These are phyloP conservation scores for Trichopria drosophilae DNA, from an alignment of 2,888 invertebrate species.

Conservation along the genomic window DNA sequence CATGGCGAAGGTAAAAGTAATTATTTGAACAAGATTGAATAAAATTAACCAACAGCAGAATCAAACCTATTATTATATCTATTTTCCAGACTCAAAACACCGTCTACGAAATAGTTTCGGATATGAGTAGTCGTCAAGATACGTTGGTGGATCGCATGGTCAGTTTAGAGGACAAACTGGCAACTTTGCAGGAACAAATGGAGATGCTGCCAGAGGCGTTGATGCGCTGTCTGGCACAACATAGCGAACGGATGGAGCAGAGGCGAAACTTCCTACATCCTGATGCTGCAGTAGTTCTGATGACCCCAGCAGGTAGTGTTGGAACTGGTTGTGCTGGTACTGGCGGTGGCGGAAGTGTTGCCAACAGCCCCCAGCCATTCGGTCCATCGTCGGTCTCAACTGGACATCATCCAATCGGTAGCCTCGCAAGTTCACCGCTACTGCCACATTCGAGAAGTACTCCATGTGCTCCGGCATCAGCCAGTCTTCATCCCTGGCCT, in stretches of 20 bases:
- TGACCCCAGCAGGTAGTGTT: conserved; percentile 61
- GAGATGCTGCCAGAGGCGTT: conserved; percentile 83
- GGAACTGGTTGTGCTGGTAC: conserved; percentile 56
- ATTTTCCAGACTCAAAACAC: conserved; percentile 92
- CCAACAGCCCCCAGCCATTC: no score
- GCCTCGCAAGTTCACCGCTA: conserved; percentile 50
- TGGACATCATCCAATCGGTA: conserved; percentile 50
- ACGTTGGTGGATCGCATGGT: conserved; percentile 90
- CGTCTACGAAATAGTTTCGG: conserved; percentile 97
- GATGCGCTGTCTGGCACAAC: conserved; percentile 74
- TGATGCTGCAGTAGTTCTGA: conserved; percentile 72
- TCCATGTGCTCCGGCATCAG: conserved; percentile 62
- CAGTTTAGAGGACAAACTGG: conserved; percentile 89
- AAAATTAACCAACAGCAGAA: neutral
- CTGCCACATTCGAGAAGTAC: conserved; percentile 62
- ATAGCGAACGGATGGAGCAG: conserved; percentile 77
- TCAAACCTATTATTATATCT: conserved; percentile 45
- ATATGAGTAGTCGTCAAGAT: conserved; percentile 94
- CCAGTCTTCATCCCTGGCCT: conserved; percentile 76
- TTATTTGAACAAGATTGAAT: no score
- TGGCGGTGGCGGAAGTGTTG: conserved; percentile 61
- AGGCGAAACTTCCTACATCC: conserved; percentile 85
- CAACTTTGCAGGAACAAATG: conserved; percentile 82
- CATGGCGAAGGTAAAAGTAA: conserved; percentile 98
- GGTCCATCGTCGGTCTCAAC: conserved; percentile 33